phyloP scores from a whole-genome alignment of 2,888 invertebrate genomes.

The Pterobdella sp. region DNA sequence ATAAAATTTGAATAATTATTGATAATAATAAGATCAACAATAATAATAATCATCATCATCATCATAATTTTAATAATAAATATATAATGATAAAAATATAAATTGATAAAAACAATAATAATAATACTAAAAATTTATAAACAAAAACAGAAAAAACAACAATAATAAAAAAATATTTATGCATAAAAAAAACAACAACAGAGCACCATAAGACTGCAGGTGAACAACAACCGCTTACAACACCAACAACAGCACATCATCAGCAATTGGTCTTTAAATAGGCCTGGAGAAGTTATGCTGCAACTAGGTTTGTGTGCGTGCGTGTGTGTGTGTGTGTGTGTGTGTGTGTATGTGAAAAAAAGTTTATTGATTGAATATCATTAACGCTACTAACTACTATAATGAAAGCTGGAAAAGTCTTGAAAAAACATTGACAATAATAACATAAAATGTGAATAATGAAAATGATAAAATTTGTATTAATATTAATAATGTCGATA shows the following conservation, averaged over 20 bases:
- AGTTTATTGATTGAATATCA: too few species aligned
- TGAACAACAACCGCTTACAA: background rate
- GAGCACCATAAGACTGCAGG: background rate
- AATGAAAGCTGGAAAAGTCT: too few species aligned
- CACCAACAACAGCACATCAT: background rate
- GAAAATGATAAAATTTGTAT: too few species aligned
- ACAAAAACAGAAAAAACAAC: background rate
- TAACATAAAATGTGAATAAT: too few species aligned
- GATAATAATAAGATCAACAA: too few species aligned
- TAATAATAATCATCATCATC: background rate
- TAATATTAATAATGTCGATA: too few species aligned
- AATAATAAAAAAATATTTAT: background rate
- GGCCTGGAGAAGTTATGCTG: background rate
- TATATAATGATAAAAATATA: background rate
- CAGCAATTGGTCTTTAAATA: background rate
- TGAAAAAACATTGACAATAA: too few species aligned
- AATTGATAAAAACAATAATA: background rate
- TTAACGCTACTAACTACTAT: too few species aligned
- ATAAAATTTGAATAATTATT: too few species aligned
- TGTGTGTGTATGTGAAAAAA: too few species aligned
- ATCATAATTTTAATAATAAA: background rate
- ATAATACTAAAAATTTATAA: background rate
- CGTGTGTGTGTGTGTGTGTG: too few species aligned
- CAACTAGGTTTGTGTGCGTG: background rate
- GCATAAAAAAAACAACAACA: background rate